These are phyloP conservation scores for Prosopocoilus inquinatus DNA, from an alignment of 2,888 invertebrate genomes.

Conservation along the genomic window DNA sequence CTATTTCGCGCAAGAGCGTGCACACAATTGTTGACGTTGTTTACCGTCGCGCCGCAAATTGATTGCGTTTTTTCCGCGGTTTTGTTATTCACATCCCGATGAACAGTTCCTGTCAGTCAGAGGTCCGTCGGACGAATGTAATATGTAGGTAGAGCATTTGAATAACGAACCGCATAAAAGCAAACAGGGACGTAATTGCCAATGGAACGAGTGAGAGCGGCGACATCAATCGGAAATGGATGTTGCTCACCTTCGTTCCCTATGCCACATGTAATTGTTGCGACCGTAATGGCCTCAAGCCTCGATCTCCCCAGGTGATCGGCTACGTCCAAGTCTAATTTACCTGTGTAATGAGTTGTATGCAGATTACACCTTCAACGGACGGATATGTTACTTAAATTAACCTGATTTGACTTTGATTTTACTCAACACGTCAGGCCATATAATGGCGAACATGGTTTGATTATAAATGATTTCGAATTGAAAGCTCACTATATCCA, in stretches of 20 bases:
- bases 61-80: neutral
- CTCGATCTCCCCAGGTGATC: conserved; percentile 45
- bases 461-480: too few relatives aligned
- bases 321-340: conserved; percentile 39
- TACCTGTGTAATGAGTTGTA: conserved; percentile 50
- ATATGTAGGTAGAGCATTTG: conserved; percentile 24
- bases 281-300: conserved; percentile 18
- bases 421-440: too few relatives aligned
- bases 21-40: too few relatives aligned
- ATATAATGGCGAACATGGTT: too few relatives aligned
- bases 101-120: conserved; percentile 1
- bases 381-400: conserved; percentile 29
- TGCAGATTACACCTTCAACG: conserved; percentile 43
- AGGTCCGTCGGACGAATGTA: neutral
- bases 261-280: conserved; percentile 29
- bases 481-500: too few relatives aligned
- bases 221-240: conserved; percentile 26
- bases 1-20: neutral
- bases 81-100: neutral
- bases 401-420: neutral
- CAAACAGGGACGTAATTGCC: conserved; percentile 37
- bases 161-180: conserved; percentile 37
- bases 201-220: conserved; percentile 16
- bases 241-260: conserved; percentile 23
- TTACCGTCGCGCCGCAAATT: neutral